phyloP scores from a whole-genome alignment of 2,113 vertebrate genomes.

The Carassius carassius region DNA sequence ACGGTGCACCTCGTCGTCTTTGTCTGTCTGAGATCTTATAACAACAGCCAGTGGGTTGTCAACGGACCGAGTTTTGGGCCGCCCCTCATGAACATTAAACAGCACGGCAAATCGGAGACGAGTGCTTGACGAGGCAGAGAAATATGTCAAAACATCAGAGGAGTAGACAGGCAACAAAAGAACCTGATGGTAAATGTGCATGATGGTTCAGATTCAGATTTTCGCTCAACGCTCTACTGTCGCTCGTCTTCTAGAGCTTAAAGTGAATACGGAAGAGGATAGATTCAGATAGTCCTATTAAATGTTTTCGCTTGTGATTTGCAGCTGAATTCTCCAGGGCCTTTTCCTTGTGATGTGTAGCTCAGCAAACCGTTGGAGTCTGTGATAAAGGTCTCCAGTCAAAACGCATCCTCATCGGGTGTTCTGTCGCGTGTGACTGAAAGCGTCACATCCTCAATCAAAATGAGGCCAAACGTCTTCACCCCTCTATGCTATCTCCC shows the following conservation, averaged over 20 bases:
- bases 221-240: conserved; percentile 17
- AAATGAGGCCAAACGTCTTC: conserved; percentile 38
- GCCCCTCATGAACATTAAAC: conserved; percentile 57
- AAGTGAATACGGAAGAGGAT: conserved; percentile 36
- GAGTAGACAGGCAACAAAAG: conserved; percentile 34
- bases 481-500: conserved; percentile 16
- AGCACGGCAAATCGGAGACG: conserved; percentile 44
- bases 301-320: conserved; percentile 19
- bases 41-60: conserved; percentile 53
- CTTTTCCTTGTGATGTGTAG: conserved; percentile 22
- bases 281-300: conserved; percentile 29
- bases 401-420: conserved; percentile 29
- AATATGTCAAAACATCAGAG: conserved; percentile 49
- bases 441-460: conserved; percentile 44
- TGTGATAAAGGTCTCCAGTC: conserved; percentile 46
- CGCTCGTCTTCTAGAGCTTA: not conserved
- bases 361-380: not conserved
- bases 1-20: conserved; percentile 43
- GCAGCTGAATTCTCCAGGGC: conserved; percentile 15
- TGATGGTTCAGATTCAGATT: conserved; percentile 23
- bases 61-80: conserved; percentile 15
- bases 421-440: conserved; percentile 7
- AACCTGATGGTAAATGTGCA: conserved; percentile 56
- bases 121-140: conserved; percentile 44
- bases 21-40: conserved; percentile 51